These are phyloP conservation scores for Bibio marci DNA, from an alignment of 2,888 invertebrate genomes.

Conservation along the genomic window DNA sequence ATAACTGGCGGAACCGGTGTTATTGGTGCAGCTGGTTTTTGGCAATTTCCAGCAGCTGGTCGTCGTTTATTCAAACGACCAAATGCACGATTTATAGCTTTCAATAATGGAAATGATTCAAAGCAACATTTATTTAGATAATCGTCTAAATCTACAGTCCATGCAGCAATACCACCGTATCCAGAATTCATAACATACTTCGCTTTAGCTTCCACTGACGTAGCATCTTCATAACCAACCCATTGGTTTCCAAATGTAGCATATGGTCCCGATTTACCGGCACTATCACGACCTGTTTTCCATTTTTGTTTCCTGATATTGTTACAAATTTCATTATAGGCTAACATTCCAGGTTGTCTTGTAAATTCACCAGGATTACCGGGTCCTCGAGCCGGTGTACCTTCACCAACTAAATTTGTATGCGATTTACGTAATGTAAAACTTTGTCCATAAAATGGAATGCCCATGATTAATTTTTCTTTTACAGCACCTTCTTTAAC, in stretches of 20 bases:
- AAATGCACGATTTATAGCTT: conserved; percentile 59
- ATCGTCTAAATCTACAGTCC: conserved; percentile 81
- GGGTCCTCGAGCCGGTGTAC: conserved; percentile 49
- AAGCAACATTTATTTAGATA: conserved; percentile 69
- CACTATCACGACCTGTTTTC: conserved; percentile 42
- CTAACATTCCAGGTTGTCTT: conserved; percentile 72
- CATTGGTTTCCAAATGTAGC: conserved; percentile 67
- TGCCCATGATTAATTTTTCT: conserved; percentile 55
- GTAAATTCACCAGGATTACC: conserved; percentile 69
- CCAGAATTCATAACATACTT: conserved; percentile 53
- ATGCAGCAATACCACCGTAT: conserved; percentile 67
- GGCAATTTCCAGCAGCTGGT: conserved; percentile 40
- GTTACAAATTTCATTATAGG: conserved; percentile 73
- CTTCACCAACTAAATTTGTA: conserved; percentile 32
- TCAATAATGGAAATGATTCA: conserved; percentile 60
- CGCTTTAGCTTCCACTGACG: conserved; percentile 59
- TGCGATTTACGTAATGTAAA: conserved; percentile 41
- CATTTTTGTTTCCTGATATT: conserved; percentile 49
- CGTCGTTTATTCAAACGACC: conserved; percentile 39
- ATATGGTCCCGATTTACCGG: conserved; percentile 47
- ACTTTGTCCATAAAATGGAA: conserved; percentile 80
- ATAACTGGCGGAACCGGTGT: conserved; percentile 62
- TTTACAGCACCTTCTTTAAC: conserved; percentile 55
- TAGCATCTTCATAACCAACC: conserved; percentile 75
- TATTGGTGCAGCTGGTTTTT: conserved; percentile 49